A percentile compares a stretch with the other conserved stretches of the same genome.
Evolutionary conservation across 2,113 vertebrate species (phyloP).

Genomic region (Euleptes europaea): DNA sequence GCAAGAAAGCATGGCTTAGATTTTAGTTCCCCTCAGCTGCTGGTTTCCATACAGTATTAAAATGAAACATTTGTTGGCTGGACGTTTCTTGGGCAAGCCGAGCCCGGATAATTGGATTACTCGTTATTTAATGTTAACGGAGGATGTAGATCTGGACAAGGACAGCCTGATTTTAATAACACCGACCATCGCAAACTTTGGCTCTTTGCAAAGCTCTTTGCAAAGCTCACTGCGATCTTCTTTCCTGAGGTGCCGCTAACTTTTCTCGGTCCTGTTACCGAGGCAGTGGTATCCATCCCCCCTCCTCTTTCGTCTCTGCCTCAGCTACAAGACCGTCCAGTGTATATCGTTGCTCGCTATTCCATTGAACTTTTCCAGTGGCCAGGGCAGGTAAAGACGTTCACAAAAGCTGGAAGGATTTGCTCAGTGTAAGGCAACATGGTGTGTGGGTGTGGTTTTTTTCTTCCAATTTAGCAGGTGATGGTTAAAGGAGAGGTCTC

Average conservation of each 20-base stretch:
- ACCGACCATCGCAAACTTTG: conserved; percentile 43
- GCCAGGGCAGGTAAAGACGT: not conserved
- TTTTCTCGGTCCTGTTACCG: conserved; percentile 10
- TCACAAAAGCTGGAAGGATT: conserved; percentile 18
- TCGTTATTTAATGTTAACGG: conserved; percentile 48
- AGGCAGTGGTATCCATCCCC: conserved; percentile 14
- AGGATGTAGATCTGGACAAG: conserved; percentile 14
- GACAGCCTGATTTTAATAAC: conserved; percentile 32
- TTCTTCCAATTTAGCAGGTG: conserved; percentile 35
- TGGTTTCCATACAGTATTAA: not conserved
- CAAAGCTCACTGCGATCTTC: not conserved
- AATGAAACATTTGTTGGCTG: not conserved
- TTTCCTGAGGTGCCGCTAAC: conserved; percentile 23
- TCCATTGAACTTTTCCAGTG: not conserved
- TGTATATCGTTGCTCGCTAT: conserved; percentile 43
- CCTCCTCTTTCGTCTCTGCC: conserved; percentile 17
- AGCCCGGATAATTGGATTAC: conserved; percentile 33
- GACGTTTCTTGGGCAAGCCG: not conserved
- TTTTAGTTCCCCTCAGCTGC: not conserved
- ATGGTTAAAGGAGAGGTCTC: conserved; percentile 31
- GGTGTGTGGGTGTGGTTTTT: not conserved
- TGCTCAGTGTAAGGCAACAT: not conserved
- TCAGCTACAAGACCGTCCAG: conserved; percentile 54
- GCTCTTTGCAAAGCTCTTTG: conserved; percentile 27
- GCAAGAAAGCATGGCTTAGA: not conserved